Conservation (phyloP, 2,797 vertebrate genomes). For the Intellagama lesueurii region DNA sequence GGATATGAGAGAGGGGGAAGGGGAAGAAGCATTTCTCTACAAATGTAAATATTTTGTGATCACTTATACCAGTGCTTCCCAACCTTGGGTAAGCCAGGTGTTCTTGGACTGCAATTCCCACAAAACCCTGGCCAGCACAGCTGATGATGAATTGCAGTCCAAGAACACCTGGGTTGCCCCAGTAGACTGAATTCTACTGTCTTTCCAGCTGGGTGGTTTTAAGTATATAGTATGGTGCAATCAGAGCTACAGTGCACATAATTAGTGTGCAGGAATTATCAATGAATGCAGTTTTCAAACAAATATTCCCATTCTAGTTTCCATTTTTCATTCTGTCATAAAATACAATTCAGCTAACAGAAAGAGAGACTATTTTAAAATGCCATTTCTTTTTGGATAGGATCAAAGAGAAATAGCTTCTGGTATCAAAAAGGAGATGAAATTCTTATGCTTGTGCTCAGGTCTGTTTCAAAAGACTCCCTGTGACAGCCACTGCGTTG, state of each 20-base stretch:
- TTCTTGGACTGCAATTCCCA: too few species aligned
- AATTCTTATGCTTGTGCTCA: conserved; percentile 25
- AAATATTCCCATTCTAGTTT: conserved; percentile 49
- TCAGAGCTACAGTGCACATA: neutral
- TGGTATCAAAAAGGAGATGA: conserved; percentile 5
- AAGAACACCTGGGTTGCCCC: too few species aligned
- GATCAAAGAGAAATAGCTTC: conserved; percentile 54
- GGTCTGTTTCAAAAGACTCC: conserved; percentile 60
- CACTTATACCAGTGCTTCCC: neutral
- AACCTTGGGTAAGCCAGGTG: too few species aligned
- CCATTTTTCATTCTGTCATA: conserved; percentile 27
- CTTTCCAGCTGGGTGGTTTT: neutral
- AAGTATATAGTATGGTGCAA: neutral
- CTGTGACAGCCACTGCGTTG: conserved; percentile 49
- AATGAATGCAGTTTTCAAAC: conserved; percentile 30
- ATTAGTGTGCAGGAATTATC: neutral
- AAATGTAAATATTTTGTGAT: neutral
- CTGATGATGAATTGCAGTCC: too few species aligned
- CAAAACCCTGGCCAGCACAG: too few species aligned
- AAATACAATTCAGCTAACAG: conserved; percentile 4
- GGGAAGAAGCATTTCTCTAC: neutral
- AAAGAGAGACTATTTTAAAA: conserved; percentile 39
- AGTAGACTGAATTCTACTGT: neutral
- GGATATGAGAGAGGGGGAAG: neutral
- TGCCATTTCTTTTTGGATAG: conserved; percentile 42